A percentile compares a stretch with the other conserved stretches of the same genome.
Evolutionary conservation across 2,113 vertebrate species (phyloP).

Genomic region (Scomber scombrus): DNA sequence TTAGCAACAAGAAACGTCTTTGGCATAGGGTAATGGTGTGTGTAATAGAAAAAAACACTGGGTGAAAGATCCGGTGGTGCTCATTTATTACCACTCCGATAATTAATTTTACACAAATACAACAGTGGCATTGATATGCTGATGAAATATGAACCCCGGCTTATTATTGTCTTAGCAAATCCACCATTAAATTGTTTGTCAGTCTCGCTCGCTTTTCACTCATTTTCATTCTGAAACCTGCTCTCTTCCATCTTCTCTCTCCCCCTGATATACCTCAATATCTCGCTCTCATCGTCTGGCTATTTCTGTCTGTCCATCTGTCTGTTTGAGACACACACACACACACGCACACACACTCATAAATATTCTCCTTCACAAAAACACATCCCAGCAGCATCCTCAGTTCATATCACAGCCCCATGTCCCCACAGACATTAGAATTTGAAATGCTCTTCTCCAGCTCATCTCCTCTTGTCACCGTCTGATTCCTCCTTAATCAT

Average conservation of each 20-base stretch:
- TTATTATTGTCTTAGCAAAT: conserved; percentile 65
- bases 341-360: conserved; percentile 36
- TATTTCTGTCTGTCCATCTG: conserved; percentile 74
- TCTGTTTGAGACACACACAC: conserved; percentile 45
- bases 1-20: conserved; percentile 55
- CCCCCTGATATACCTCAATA: conserved; percentile 36
- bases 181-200: conserved; percentile 67
- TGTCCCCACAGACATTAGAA: conserved; percentile 50
- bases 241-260: conserved; percentile 33
- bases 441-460: conserved; percentile 38
- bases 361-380: conserved; percentile 55
- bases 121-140: conserved; percentile 55
- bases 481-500: conserved; percentile 38
- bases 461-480: conserved; percentile 50
- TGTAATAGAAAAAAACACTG: conserved; percentile 65
- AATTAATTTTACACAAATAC: conserved; percentile 72
- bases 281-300: conserved; percentile 57
- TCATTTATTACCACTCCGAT: conserved; percentile 67
- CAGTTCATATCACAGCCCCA: conserved; percentile 58
- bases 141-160: conserved; percentile 68
- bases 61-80: conserved; percentile 46
- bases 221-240: conserved; percentile 46
- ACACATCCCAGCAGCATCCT: conserved; percentile 45
- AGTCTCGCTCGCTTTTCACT: conserved; percentile 47
- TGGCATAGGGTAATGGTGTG: conserved; percentile 73